Percentiles rank a stretch among this genome's conserved stretches.
Evolutionary conservation across 2,797 vertebrate species (phyloP).

Genomic region (Neosilurus mollespiculum): DNA sequence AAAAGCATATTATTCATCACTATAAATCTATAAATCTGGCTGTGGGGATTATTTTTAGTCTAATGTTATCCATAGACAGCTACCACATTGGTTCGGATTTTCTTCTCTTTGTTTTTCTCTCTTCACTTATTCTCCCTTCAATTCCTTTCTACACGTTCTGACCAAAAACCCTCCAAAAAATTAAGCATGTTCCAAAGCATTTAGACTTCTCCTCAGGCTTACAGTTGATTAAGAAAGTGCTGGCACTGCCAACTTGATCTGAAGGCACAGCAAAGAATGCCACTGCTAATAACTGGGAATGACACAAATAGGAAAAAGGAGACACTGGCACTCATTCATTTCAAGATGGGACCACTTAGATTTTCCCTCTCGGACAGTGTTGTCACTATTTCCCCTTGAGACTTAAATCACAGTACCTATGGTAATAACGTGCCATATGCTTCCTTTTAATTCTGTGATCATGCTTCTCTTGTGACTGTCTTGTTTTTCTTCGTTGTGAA

Average conservation of each 20-base stretch:
- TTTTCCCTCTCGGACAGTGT: neutral
- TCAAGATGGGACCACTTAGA: neutral
- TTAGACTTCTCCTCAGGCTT: slow-evolving; percentile 47
- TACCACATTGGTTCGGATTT: slow-evolving; percentile 4
- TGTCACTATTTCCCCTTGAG: neutral
- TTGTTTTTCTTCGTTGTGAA: neutral
- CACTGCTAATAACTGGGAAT: slow-evolving; percentile 49
- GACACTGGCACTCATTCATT: neutral
- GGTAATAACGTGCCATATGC: neutral
- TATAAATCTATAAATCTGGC: slow-evolving; percentile 22
- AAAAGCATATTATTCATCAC: slow-evolving; percentile 9
- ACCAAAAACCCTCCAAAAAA: slow-evolving; percentile 22
- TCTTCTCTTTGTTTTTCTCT: slow-evolving; percentile 7
- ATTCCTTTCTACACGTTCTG: slow-evolving; percentile 40
- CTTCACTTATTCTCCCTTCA: neutral
- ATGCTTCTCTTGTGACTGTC: neutral
- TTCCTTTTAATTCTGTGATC: neutral
- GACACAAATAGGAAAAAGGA: slow-evolving; percentile 25
- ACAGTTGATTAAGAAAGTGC: slow-evolving; percentile 47
- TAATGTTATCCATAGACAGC: neutral
- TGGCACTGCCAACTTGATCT: slow-evolving; percentile 37
- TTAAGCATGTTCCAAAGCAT: slow-evolving; percentile 45
- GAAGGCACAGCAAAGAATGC: slow-evolving; percentile 40
- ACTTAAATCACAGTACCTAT: neutral
- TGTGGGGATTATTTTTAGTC: slow-evolving; percentile 21